Base-by-base conservation (phyloP, 2,113 vertebrate species). In the Dipodomys stephensi region DNA sequence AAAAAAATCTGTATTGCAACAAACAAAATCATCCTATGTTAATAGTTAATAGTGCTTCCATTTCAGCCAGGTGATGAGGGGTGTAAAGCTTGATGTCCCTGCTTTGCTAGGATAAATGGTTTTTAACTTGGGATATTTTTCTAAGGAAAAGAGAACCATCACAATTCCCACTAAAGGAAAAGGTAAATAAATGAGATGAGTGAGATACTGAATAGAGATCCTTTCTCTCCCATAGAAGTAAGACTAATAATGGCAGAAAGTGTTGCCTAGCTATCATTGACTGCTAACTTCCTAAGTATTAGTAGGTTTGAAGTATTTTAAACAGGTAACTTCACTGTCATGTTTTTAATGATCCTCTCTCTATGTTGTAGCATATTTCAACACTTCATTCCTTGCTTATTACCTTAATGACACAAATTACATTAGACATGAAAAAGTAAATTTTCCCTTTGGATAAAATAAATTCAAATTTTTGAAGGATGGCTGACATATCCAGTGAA, bases 111-210 rank as follows among this genome's bases (percentile, higher is more conserved):
- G 49, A 64, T 46, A 74, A 67, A 53, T 64, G 44, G 12, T 46
- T 79, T 93, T 57, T 57, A 65, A 60, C 65, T 60, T 74, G 23
- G 30, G 27, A 16, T 74, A 13, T 90, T 88, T 88, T 82, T 92
- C 79, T 87, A 85, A 73, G 6, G 44, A 93, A 82, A 94, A 94
- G 19, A 73, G 49, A 91, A 86, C n/a, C 23, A 74, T 19, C 11
- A 65, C 11, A 65, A 15, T 90, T 94, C 65, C 73, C 84, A 57
- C 19, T 35, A 79, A 35, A 64, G 39, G 64, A 73, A 73, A 16
- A 57, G 53, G 13, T 68, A 22, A 2, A 1, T 49, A 53, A 49
- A 46, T 65, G 15, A 6, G n/a, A 13, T 44, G 39, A 57, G 16
- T 53, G 68, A 77, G 65, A 53, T 30, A 30, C 20, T 69, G 7